Percentiles rank a stretch among this genome's conserved stretches.
These are phyloP conservation scores for Blastobasis lacticolella DNA, from an alignment of 2,888 invertebrate genomes.

Conservation along the genomic window DNA sequence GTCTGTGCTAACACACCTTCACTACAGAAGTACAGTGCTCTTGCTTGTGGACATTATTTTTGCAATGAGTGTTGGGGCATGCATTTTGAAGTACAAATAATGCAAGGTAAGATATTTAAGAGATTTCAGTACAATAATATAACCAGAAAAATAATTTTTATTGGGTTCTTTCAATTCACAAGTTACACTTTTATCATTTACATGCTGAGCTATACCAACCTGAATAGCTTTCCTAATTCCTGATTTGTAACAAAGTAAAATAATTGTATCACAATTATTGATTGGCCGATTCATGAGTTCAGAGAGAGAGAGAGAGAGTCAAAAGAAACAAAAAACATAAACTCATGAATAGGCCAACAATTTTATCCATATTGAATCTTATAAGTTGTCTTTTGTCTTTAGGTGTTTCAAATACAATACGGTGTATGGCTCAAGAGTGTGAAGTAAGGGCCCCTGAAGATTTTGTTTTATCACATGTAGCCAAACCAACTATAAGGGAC, in stretches of 20 bases:
- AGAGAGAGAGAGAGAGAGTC: no score
- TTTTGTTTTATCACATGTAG: slow-evolving; percentile 90
- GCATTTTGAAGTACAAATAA: slow-evolving; percentile 97
- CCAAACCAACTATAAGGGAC: slow-evolving; percentile 87
- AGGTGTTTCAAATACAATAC: slow-evolving; percentile 88
- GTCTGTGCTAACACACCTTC: slow-evolving; percentile 84
- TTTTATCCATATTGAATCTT: no score
- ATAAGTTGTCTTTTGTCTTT: slow-evolving; percentile 14
- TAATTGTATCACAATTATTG: no score
- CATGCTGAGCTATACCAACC: no score
- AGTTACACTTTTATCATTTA: no score
- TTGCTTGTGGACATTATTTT: slow-evolving; percentile 94
- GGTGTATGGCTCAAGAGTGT: slow-evolving; percentile 98
- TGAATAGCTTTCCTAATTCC: no score
- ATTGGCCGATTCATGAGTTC: no score
- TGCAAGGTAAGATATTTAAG: slow-evolving; percentile 79
- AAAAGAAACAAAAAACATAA: no score
- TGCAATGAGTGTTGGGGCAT: slow-evolving; percentile 97
- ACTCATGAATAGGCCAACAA: no score
- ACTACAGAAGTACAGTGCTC: slow-evolving; percentile 81
- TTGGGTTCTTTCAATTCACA: no score
- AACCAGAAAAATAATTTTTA: no score
- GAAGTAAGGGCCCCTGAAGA: slow-evolving; percentile 96
- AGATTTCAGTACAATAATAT: neutral
- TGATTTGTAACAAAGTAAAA: no score